Conservation (phyloP, 2,797 vertebrate species). For the Basileuterus tristriatus region DNA sequence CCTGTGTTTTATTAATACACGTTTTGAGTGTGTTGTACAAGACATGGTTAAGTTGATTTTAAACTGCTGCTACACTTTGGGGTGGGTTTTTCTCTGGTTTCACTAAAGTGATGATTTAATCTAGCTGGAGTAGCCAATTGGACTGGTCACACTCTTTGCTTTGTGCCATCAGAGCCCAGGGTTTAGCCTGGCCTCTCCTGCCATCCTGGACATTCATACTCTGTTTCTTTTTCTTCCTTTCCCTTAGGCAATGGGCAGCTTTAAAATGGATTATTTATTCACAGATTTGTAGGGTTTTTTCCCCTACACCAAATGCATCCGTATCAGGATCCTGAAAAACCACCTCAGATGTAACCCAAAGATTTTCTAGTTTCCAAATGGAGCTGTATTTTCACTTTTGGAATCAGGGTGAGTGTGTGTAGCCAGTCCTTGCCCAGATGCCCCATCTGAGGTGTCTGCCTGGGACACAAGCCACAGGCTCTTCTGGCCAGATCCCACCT, state of each 20-base stretch:
- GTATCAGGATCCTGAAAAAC: background rate
- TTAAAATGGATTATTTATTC: background rate
- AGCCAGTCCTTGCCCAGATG: background rate
- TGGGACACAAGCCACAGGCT: constrained; percentile 27
- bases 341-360: background rate
- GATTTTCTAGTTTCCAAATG: background rate
- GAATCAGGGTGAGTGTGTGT: background rate
- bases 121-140: background rate
- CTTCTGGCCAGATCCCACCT: background rate
- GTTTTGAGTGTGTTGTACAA: background rate
- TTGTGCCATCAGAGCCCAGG: background rate
- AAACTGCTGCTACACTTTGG: background rate
- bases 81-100: background rate
- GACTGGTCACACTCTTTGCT: background rate
- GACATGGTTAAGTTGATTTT: background rate
- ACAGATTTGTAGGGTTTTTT: background rate
- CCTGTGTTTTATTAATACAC: background rate
- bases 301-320: background rate
- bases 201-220: background rate
- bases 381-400: background rate
- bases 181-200: background rate
- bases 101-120: background rate
- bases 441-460: background rate
- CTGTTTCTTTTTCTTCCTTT: background rate
- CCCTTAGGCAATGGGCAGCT: background rate